phyloP scores from a whole-genome alignment of 2,113 vertebrate genomes.

The Sapajus apella region DNA sequence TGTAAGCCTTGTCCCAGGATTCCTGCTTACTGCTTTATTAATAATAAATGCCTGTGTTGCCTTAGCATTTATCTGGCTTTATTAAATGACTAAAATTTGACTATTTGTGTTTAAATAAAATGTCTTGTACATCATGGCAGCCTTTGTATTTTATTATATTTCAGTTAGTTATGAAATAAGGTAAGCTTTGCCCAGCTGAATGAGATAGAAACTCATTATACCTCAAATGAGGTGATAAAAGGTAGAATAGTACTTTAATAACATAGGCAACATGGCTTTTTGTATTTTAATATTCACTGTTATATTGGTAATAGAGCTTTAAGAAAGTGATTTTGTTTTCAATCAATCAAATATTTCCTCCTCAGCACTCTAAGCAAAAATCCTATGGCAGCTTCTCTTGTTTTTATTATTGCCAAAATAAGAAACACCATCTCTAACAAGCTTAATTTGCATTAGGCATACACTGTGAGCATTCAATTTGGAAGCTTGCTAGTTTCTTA shows the following conservation, averaged over 20 bases:
- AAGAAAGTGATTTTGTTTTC: constrained; percentile 26
- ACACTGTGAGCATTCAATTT: background rate
- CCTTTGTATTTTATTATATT: constrained; percentile 41
- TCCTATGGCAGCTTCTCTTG: background rate
- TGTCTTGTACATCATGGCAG: constrained; percentile 32
- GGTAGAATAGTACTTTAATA: constrained; percentile 62
- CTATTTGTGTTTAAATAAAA: constrained; percentile 59
- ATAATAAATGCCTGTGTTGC: constrained; percentile 48
- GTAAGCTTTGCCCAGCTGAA: constrained; percentile 60
- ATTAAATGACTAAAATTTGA: constrained; percentile 55
- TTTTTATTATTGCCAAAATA: background rate
- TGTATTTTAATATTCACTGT: background rate
- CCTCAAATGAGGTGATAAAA: constrained; percentile 43
- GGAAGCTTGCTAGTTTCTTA: background rate
- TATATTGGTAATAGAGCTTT: background rate
- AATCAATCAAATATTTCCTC: constrained; percentile 18
- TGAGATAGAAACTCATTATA: constrained; percentile 35
- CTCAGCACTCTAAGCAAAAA: background rate
- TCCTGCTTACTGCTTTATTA: background rate
- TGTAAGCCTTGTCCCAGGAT: background rate
- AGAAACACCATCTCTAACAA: background rate
- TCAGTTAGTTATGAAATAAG: background rate
- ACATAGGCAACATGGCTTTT: background rate
- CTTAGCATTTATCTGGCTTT: constrained; percentile 59
- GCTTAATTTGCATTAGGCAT: background rate